Percentiles rank a stretch among this genome's conserved stretches.
These are phyloP conservation scores for Macrotis lagotis DNA, from an alignment of 2,113 vertebrate species.

Conservation along the genomic window DNA sequence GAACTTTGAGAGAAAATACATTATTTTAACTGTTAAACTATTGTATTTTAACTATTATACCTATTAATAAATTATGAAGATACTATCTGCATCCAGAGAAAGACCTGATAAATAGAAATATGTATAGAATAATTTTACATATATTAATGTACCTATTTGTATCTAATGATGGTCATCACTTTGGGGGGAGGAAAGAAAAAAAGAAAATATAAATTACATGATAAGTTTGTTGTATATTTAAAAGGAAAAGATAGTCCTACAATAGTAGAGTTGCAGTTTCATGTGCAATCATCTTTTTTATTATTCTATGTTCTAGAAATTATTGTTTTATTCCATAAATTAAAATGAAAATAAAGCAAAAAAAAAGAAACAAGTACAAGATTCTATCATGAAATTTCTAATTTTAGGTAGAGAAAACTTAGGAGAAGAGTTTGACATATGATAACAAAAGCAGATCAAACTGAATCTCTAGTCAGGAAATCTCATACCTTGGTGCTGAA, in stretches of 20 bases:
- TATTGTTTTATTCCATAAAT: background rate
- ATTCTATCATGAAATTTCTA: accelerated
- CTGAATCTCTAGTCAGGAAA: background rate
- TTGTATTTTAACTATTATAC: too few relatives aligned
- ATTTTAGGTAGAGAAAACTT: background rate
- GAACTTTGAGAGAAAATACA: background rate
- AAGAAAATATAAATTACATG: background rate
- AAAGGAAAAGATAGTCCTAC: background rate
- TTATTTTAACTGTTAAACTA: background rate
- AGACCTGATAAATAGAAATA: too few relatives aligned
- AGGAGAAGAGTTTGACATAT: background rate
- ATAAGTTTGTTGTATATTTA: background rate
- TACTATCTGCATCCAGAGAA: background rate
- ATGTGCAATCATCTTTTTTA: background rate
- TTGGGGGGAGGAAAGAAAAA: too few relatives aligned
- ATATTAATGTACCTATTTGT: background rate
- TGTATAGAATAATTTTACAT: too few relatives aligned
- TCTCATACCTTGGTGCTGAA: background rate
- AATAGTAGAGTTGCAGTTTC: background rate
- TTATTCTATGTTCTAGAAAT: background rate
- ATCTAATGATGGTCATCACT: background rate
- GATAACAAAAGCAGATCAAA: background rate
- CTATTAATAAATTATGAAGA: too few relatives aligned
- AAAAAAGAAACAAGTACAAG: background rate
- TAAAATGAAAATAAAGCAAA: background rate